Percentiles rank a stretch among this genome's conserved stretches.
These are phyloP conservation scores for Gymnarchus niloticus DNA, from an alignment of 2,113 vertebrate genomes.

Conservation along the genomic window DNA sequence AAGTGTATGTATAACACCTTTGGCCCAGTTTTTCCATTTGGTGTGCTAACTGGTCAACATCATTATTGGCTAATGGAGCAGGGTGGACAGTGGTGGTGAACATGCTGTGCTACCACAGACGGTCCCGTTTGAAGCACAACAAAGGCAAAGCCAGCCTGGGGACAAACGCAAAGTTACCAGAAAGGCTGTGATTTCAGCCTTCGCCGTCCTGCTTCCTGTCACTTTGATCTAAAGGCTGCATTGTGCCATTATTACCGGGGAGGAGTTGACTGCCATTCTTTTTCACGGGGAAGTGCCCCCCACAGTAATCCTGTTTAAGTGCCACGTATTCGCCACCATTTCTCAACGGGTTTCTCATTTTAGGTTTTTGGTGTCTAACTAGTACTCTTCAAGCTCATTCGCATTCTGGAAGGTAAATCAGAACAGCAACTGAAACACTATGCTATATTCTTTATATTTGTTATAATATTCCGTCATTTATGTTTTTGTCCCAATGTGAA, in stretches of 20 bases:
- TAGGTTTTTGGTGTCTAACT: neutral
- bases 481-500: neutral
- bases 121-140: constrained; percentile 33
- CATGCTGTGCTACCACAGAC: constrained; percentile 30
- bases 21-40: neutral
- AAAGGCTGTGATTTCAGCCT: constrained; percentile 41
- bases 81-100: neutral
- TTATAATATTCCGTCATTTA: neutral
- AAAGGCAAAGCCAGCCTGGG: constrained; percentile 26
- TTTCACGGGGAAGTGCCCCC: constrained; percentile 49
- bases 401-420: neutral
- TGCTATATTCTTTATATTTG: neutral
- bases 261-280: constrained; percentile 60
- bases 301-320: constrained; percentile 64
- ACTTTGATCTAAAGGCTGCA: constrained; percentile 63
- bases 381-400: neutral
- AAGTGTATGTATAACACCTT: neutral
- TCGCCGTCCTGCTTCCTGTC: constrained; percentile 50
- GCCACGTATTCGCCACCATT: constrained; percentile 40
- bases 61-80: neutral
- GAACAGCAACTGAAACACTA: neutral
- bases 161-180: constrained; percentile 19
- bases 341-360: neutral
- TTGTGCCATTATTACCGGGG: constrained; percentile 40
- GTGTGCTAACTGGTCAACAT: constrained; percentile 39